phyloP scores from a whole-genome alignment of 2,888 invertebrate genomes.

The Leptopterna dolabrata region DNA sequence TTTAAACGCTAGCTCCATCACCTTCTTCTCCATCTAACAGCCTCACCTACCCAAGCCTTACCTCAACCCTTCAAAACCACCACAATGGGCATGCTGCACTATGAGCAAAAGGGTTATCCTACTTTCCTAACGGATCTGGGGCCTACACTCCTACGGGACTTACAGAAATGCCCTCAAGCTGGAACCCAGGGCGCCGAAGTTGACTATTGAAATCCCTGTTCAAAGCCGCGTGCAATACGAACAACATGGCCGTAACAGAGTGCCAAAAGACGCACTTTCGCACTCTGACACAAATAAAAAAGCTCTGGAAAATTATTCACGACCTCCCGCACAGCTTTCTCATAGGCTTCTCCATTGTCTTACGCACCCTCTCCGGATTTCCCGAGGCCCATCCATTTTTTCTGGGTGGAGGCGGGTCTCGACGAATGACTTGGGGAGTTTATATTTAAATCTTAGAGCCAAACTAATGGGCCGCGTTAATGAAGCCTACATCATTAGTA shows the following conservation, averaged over 20 bases:
- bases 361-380: not conserved
- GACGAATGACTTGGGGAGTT: not conserved
- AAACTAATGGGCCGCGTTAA: constrained; percentile 38
- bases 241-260: not conserved
- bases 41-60: too few relatives aligned
- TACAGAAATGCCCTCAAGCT: too few relatives aligned
- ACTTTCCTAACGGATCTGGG: too few relatives aligned
- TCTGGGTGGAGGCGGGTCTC: not conserved
- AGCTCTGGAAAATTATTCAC: not conserved
- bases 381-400: not conserved
- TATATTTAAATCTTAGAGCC: constrained; percentile 32
- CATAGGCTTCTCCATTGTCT: not conserved
- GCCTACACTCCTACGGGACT: too few relatives aligned
- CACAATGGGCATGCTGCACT: too few relatives aligned
- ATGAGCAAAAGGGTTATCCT: too few relatives aligned
- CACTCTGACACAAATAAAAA: not conserved
- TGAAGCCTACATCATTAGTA: constrained; percentile 46
- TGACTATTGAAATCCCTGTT: not conserved
- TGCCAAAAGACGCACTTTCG: not conserved
- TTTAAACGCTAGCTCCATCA: too few relatives aligned
- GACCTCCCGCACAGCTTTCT: not conserved
- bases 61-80: too few relatives aligned
- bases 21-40: too few relatives aligned
- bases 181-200: not conserved
- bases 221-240: not conserved